Percentiles rank a stretch among this genome's conserved stretches.
Evolutionary conservation across 1,140 invertebrate genomes (phyloP).

Genomic region (Papilio helenus): DNA sequence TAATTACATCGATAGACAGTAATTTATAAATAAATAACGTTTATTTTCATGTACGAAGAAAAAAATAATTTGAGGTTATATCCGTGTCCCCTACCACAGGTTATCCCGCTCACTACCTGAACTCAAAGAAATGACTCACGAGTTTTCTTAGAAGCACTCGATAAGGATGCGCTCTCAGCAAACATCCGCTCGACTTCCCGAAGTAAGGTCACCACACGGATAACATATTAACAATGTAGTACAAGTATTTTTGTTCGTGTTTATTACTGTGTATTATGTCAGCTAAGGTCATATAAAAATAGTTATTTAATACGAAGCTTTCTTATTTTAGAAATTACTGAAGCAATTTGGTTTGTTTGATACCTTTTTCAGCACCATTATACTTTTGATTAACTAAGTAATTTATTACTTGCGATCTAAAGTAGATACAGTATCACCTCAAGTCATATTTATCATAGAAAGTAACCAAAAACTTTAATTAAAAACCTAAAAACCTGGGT

Average conservation of each 20-base stretch:
- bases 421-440: too few species aligned
- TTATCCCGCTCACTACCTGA: constrained; percentile 12
- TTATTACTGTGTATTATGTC: too few species aligned
- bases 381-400: too few species aligned
- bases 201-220: constrained; percentile 25
- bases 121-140: constrained; percentile 24
- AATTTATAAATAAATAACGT: background rate
- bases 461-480: too few species aligned
- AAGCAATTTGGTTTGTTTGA: too few species aligned
- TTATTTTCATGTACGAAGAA: background rate
- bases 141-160: constrained; percentile 23
- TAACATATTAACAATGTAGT: background rate
- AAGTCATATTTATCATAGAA: too few species aligned
- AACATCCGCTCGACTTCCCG: constrained; percentile 41
- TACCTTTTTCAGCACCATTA: too few species aligned
- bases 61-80: constrained; percentile 7
- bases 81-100: constrained; percentile 19
- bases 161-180: constrained; percentile 43
- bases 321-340: too few species aligned
- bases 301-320: too few species aligned
- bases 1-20: background rate
- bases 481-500: too few species aligned
- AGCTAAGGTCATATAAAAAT: too few species aligned
- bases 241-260: background rate
- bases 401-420: too few species aligned